Conservation (phyloP, 2,797 vertebrate species). For the Mormyrus proboscirostris region DNA sequence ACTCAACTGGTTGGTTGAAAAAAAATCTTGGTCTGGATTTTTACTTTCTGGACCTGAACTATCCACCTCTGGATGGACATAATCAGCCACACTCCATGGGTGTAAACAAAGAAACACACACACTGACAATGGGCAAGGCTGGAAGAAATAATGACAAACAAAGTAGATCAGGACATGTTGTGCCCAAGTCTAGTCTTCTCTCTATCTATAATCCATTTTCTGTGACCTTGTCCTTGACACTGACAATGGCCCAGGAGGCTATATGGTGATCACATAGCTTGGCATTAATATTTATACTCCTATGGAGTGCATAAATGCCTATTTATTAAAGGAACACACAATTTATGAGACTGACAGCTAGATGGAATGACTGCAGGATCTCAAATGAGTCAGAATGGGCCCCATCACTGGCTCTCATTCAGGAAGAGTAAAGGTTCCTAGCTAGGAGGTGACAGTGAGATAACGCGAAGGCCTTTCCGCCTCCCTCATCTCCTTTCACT, state of each 20-base stretch:
- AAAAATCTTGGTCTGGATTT: background rate
- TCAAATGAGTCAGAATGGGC: background rate
- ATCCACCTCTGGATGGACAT: background rate
- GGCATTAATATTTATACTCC: background rate
- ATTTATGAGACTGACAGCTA: background rate
- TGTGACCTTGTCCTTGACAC: slow-evolving; percentile 30
- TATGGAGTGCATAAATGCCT: background rate
- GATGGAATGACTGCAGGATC: background rate
- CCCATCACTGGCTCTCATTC: background rate
- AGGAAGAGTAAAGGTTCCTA: background rate
- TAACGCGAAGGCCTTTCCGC: background rate
- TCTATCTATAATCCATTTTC: background rate
- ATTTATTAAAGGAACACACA: background rate
- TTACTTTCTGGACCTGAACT: background rate
- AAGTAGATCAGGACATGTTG: slow-evolving; percentile 33
- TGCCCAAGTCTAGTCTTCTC: slow-evolving; percentile 32
- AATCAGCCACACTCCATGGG: background rate
- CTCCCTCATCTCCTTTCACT: background rate
- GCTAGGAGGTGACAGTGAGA: background rate
- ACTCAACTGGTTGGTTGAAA: background rate
- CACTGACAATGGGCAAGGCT: slow-evolving; percentile 4
- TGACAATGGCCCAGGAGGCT: slow-evolving; percentile 35
- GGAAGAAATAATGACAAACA: slow-evolving; percentile 42
- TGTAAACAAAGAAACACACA: background rate
- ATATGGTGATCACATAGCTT: background rate